phyloP scores from a whole-genome alignment of 2,888 invertebrate species.

The Apamea sordens region DNA sequence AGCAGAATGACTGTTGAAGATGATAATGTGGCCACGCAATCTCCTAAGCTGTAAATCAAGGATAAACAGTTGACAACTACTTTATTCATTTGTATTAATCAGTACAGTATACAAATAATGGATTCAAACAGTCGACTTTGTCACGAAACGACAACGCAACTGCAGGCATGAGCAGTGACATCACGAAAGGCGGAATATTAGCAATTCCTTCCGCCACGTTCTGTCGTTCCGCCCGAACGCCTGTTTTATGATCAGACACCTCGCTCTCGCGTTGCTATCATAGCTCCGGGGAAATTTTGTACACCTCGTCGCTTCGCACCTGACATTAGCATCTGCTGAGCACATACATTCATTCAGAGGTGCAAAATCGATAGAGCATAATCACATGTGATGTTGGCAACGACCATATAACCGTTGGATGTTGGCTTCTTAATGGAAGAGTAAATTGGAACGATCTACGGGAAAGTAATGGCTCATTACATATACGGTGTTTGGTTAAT shows the following conservation, averaged over 20 bases:
- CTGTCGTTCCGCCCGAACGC: constrained; percentile 60
- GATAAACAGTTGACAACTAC: neutral
- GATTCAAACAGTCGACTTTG: constrained; percentile 4
- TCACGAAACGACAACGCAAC: constrained; percentile 19
- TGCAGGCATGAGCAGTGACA: constrained; percentile 47
- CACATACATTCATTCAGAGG: constrained; percentile 26
- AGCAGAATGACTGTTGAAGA: neutral
- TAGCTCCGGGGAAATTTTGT: constrained; percentile 64
- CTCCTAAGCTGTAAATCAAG: neutral
- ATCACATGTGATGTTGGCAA: neutral
- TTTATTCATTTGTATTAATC: neutral
- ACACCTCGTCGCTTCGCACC: constrained; percentile 56
- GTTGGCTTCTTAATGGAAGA: neutral
- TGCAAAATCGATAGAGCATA: constrained; percentile 5
- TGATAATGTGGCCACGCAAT: neutral
- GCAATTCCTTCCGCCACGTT: constrained; percentile 69
- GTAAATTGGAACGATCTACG: neutral
- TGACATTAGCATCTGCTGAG: constrained; percentile 41
- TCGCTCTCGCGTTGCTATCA: constrained; percentile 63
- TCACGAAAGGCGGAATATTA: constrained; percentile 67
- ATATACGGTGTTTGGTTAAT: neutral
- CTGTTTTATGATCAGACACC: constrained; percentile 64
- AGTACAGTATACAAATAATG: constrained; percentile 8
- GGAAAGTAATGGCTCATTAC: neutral
- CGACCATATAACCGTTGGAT: too few relatives aligned